Evolutionary conservation across 2,888 invertebrate genomes (phyloP).

Genomic region (Trilocha varians): DNA sequence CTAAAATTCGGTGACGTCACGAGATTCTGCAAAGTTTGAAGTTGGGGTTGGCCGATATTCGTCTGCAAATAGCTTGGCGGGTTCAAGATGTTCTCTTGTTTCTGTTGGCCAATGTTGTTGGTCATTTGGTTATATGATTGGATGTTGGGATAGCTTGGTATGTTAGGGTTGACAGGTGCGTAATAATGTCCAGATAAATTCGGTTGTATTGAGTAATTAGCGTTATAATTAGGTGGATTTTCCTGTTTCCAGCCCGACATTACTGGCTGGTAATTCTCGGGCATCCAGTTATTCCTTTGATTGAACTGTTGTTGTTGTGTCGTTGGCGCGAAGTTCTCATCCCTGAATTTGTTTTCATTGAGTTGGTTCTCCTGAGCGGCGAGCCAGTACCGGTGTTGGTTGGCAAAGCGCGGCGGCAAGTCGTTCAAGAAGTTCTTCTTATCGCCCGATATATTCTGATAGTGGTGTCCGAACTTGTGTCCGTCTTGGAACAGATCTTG

Average conservation of each 20-base stretch:
- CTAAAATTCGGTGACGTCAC: conserved; percentile 50
- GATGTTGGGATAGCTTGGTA: conserved; percentile 37
- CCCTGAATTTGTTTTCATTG: conserved; percentile 54
- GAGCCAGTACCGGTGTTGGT: conserved; percentile 63
- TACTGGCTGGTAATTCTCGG: conserved; percentile 33
- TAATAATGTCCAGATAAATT: conserved; percentile 43
- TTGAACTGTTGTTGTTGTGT: conserved; percentile 18
- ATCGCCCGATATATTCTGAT: conserved; percentile 53
- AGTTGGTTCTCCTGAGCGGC: conserved; percentile 46
- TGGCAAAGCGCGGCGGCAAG: conserved; percentile 60
- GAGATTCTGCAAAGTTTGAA: conserved; percentile 43
- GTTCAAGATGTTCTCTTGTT: conserved; percentile 26
- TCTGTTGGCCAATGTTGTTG: conserved; percentile 21
- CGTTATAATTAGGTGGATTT: conserved; percentile 29
- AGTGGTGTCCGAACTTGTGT: conserved; percentile 45
- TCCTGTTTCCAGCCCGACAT: conserved; percentile 54
- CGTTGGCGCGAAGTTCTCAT: conserved; percentile 42
- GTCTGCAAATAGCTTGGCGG: conserved; percentile 35
- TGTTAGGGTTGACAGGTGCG: conserved; percentile 28
- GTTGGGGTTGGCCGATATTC: conserved; percentile 44
- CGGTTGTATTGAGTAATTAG: conserved; percentile 25
- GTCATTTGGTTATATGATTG: conserved; percentile 25
- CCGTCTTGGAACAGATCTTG: conserved; percentile 52
- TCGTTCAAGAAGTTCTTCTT: conserved; percentile 63
- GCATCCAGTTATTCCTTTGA: conserved; percentile 29